Evolutionary conservation across 1,140 invertebrate species (phyloP), one percentile per base, ranked within the genome.

Genomic region (Stegodyphus dumicola): DNA sequence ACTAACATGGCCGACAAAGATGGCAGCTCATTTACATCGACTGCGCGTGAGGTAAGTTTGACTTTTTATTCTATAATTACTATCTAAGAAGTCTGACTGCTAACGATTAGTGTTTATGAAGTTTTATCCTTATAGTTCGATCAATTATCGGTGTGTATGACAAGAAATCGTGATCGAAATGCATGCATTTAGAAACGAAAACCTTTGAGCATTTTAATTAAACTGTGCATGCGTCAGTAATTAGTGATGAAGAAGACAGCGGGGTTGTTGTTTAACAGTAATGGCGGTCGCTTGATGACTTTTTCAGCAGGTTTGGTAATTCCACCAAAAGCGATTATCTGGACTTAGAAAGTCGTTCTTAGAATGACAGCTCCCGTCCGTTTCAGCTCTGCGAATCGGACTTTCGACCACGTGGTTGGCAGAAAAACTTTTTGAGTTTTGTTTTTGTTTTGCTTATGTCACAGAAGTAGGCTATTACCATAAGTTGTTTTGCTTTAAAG

Each of bases 1-100:
- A 85, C 71, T 85, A 85, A 85, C 81, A 85, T 85, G 81, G 81
- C 81, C 81, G 81, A 76, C 65, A 53, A 85, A 85, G 73, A 85
- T 77, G 81, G 81, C 70, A 69, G 81, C 81, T 85, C 81, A 85
- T 85, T 85, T 85, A 70, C 81, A 85, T 85, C 69, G 79, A 53
- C 60, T 81, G 79, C 73, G 74, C 18, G 65, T 13, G 81, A 69
- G 81, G 81, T 85, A 70, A 85, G 81, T 77, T 60, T 48, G 13
- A 17, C 17, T 85, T 85, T 75, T 81, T 80, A 65, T 52, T n/a
- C 71, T 69, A 15, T 80, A 80, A 80, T 80, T 80, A 80, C 17
- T 7, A 67, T 15, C 56, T 60, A 0, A 10, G 9, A 60, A 60
- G 15, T 10, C 5, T 15, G 56, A 10, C 15, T 15, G 15, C 15